These are phyloP conservation scores for Hippoglossus hippoglossus DNA, from an alignment of 2,797 vertebrate genomes.

Conservation along the genomic window DNA sequence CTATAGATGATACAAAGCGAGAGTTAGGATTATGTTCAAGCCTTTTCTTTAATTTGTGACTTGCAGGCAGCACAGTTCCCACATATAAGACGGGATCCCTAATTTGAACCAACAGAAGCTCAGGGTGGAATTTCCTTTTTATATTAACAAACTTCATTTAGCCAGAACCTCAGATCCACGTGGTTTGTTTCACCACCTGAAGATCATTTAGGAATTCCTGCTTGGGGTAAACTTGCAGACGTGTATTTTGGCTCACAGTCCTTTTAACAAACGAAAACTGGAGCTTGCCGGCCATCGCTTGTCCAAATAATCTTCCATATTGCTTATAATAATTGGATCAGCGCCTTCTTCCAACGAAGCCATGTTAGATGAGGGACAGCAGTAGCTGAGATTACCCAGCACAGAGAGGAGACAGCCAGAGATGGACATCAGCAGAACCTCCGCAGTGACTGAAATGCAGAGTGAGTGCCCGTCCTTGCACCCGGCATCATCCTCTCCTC, in stretches of 20 bases:
- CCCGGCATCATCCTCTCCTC: conserved; percentile 29
- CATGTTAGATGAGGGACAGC: conserved; percentile 1
- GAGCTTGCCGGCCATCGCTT: not conserved
- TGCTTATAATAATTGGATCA: conserved; percentile 8
- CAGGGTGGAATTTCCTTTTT: conserved; percentile 12
- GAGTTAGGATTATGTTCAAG: not conserved
- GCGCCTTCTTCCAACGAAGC: not conserved
- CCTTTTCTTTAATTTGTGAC: not conserved
- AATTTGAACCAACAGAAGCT: not conserved
- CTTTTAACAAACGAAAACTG: conserved; percentile 15
- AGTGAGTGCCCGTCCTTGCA: conserved; percentile 20
- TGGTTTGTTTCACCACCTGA: not conserved
- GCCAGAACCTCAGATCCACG: not conserved
- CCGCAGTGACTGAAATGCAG: conserved; percentile 34
- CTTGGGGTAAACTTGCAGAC: conserved; percentile 21
- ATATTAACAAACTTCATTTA: not conserved
- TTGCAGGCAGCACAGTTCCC: not conserved
- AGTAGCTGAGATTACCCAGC: conserved; percentile 1
- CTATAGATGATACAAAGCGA: not conserved
- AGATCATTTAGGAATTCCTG: conserved; percentile 19
- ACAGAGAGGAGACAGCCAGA: not conserved
- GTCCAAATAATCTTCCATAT: conserved; percentile 22
- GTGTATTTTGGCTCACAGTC: conserved; percentile 18
- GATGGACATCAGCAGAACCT: conserved; percentile 19
- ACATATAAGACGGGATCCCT: not conserved